Conservation (phyloP, 2,888 invertebrate species). For the Amaurobius ferox region DNA sequence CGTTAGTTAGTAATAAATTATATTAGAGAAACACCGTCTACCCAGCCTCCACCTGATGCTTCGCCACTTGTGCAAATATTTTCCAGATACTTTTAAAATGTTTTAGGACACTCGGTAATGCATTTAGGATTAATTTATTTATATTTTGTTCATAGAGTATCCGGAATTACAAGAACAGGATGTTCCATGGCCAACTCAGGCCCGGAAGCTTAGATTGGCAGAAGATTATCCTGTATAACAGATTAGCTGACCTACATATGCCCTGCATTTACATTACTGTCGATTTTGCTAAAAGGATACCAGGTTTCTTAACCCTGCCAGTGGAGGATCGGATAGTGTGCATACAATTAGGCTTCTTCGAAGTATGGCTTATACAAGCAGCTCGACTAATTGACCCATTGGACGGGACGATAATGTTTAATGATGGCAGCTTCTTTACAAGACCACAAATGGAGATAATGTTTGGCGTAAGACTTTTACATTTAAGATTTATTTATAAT, state of each 20-base stretch:
- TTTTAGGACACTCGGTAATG: too few relatives aligned
- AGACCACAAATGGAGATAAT: constrained; percentile 89
- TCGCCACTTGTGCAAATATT: too few relatives aligned
- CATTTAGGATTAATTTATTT: background rate
- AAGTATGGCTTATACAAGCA: constrained; percentile 94
- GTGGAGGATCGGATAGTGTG: constrained; percentile 98
- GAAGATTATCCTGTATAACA: constrained; percentile 91
- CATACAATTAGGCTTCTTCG: constrained; percentile 97
- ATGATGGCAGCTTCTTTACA: constrained; percentile 91
- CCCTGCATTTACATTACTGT: constrained; percentile 89
- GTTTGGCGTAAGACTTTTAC: constrained; percentile 86
- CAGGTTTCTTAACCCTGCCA: constrained; percentile 90
- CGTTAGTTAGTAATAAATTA: too few relatives aligned
- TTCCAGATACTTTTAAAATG: too few relatives aligned
- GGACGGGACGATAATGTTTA: constrained; percentile 86
- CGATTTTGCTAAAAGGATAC: constrained; percentile 96
- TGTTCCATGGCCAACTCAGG: constrained; percentile 63
- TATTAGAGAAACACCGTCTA: too few relatives aligned
- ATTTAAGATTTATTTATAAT: too few relatives aligned
- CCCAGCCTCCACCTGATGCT: too few relatives aligned
- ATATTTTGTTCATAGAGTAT: constrained; percentile 72
- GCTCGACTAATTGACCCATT: constrained; percentile 87
- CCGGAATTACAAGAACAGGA: constrained; percentile 69
- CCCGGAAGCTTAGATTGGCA: constrained; percentile 81
- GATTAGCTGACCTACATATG: constrained; percentile 90